These are phyloP conservation scores for Chrysaora quinquecirrha DNA, from an alignment of 30 jellyfish, hydroid and myxozoan genomes.

Conservation along the genomic window DNA sequence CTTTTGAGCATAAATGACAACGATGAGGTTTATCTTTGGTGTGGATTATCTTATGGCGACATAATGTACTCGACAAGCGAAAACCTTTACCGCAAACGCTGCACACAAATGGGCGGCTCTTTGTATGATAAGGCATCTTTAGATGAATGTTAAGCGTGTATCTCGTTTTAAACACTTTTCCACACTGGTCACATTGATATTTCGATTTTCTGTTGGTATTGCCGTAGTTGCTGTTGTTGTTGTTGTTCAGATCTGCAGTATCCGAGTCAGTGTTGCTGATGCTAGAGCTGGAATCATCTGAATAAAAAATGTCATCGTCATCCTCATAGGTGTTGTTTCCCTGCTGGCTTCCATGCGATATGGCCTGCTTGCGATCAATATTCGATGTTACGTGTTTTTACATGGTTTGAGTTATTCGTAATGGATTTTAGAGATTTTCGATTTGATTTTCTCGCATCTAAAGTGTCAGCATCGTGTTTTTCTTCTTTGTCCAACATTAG, in stretches of 20 bases:
- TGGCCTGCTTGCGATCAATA: too few relatives aligned
- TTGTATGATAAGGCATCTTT: conserved; percentile 82
- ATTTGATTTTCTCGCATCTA: not conserved
- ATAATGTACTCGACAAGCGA: conserved; percentile 95
- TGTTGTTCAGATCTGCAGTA: conserved; percentile 41
- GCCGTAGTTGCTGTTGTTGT: conserved; percentile 11
- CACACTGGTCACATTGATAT: conserved; percentile 83
- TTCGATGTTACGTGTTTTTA: too few relatives aligned
- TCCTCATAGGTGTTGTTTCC: too few relatives aligned
- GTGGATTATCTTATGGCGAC: conserved; percentile 98
- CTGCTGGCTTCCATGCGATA: too few relatives aligned
- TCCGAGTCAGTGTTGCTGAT: conserved; percentile 15
- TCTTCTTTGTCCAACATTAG: conserved; percentile 53
- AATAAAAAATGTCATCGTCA: conserved; percentile 39
- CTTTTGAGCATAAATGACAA: conserved; percentile 87
- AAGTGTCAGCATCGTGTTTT: not conserved
- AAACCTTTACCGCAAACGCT: conserved; percentile 95
- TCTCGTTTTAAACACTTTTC: conserved; percentile 76
- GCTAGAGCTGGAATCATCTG: conserved; percentile 63
- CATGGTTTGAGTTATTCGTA: too few relatives aligned
- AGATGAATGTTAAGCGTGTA: conserved; percentile 84
- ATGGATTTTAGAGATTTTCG: not conserved
- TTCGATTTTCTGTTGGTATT: conserved; percentile 47
- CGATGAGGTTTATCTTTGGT: conserved; percentile 97
- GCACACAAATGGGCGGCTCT: conserved; percentile 93